phyloP scores from a whole-genome alignment of 1,140 invertebrate genomes.

The Bombyx mori region DNA sequence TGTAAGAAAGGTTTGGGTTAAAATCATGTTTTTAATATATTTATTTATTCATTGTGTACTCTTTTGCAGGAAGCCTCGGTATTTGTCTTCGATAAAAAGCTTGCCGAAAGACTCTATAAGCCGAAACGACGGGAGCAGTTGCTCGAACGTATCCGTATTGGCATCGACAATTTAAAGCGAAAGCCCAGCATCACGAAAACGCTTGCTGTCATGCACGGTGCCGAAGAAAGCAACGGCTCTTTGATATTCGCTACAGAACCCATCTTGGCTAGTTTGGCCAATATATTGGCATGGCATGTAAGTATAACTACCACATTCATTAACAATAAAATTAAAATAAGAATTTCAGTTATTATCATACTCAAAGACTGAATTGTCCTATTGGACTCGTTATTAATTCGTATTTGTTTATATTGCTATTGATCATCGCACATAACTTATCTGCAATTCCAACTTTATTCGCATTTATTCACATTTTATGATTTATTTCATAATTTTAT shows the following conservation, averaged over 20 bases:
- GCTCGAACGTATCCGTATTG: slow-evolving; percentile 81
- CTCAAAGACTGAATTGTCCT: no score
- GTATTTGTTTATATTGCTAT: no score
- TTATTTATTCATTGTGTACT: slow-evolving; percentile 16
- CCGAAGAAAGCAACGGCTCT: slow-evolving; percentile 88
- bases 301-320: slow-evolving; percentile 15
- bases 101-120: slow-evolving; percentile 94
- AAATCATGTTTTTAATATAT: neutral
- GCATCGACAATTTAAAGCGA: no score
- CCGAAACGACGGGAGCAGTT: slow-evolving; percentile 93
- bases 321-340: no score
- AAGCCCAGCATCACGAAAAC: slow-evolving; percentile 85
- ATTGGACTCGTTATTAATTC: no score
- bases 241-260: slow-evolving; percentile 94
- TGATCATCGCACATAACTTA: no score
- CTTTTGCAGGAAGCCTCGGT: slow-evolving; percentile 91
- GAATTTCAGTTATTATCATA: no score
- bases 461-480: no score
- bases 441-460: no score
- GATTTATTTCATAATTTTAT: no score
- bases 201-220: slow-evolving; percentile 79
- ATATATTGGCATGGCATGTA: slow-evolving; percentile 85
- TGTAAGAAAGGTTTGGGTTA: no score
- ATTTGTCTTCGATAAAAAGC: slow-evolving; percentile 95
- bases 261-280: slow-evolving; percentile 88